Evolutionary conservation across 2,888 invertebrate species (phyloP), one percentile per base, ranked within the genome.

Genomic region (Dolichopus griseipennis): DNA sequence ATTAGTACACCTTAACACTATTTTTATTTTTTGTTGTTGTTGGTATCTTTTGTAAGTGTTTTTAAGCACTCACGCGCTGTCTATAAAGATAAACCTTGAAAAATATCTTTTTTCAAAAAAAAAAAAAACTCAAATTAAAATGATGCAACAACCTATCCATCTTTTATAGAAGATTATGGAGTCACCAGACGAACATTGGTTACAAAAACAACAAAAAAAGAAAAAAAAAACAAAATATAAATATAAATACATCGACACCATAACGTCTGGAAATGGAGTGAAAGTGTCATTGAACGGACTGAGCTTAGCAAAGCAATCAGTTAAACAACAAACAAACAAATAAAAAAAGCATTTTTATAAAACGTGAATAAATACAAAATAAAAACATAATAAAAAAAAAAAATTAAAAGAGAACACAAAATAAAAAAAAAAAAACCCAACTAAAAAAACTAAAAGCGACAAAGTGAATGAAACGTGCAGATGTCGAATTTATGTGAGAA

Each of bases 261-360:
- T 68, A 65, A 67, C 68, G 71, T 71, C 71, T 63, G 27, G 63
- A 63, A 27, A 27, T 71, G 68, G 66, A 71, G 71, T 71, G 69
- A 71, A 71, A 71, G 71, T 71, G 71, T 71, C 71, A 71, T 71
- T 71, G 71, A 71, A 71, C 71, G 71, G 67, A 66, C 62, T 52
- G 52, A 52, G 52, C 52, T 52, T 52, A 52, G 52, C 18, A 52
- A 52, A 52, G 52, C 18, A 52, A 52, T 52, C 52, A 18, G 52
- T 6, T 52, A 52, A 52, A 52, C 18, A 52, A 52, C 9, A 52
- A 52, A 10, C 9, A 52, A 52, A 52, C 18, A 52, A 52, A 52
- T 2, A 18, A 52, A 43, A 43, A 18, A 52, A 52, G 15, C 9
- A 52, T 18, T 18, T 34, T 37, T 10, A 37, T 18, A 52, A 52